These are phyloP conservation scores for Polylopha cassiicola DNA, from an alignment of 2,888 invertebrate species.

Conservation along the genomic window DNA sequence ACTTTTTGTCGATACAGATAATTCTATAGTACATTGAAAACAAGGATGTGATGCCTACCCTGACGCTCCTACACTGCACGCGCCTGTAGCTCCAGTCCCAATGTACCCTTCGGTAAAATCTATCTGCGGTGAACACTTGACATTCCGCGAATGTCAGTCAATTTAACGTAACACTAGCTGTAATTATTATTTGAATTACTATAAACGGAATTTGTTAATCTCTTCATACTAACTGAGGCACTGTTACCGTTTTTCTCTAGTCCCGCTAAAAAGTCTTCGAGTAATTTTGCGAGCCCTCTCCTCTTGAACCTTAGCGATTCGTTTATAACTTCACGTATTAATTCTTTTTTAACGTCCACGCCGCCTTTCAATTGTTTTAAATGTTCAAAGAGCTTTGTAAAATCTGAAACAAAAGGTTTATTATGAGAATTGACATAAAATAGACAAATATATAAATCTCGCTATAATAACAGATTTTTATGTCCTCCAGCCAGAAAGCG, in stretches of 20 bases:
- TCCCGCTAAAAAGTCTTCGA: slow-evolving; percentile 80
- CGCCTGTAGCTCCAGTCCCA: too few relatives aligned
- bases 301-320: slow-evolving; percentile 88
- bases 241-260: slow-evolving; percentile 72
- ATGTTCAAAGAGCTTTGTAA: slow-evolving; percentile 81
- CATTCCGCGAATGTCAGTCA: slow-evolving; percentile 32
- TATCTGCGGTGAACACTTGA: slow-evolving; percentile 6
- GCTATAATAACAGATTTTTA: too few relatives aligned
- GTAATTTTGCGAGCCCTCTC: slow-evolving; percentile 80
- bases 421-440: slow-evolving; percentile 2
- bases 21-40: too few relatives aligned
- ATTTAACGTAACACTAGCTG: slow-evolving; percentile 54
- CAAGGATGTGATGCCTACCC: too few relatives aligned
- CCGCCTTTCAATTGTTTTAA: slow-evolving; percentile 84
- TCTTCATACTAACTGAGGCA: slow-evolving; percentile 57
- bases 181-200: slow-evolving; percentile 55
- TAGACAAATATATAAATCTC: background rate
- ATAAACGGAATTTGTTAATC: slow-evolving; percentile 53
- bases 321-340: slow-evolving; percentile 83
- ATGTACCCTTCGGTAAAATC: slow-evolving; percentile 13
- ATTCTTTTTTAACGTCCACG: slow-evolving; percentile 81
- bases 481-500: too few relatives aligned
- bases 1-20: too few relatives aligned
- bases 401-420: slow-evolving; percentile 76
- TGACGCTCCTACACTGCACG: too few relatives aligned